phyloP scores from a whole-genome alignment of 2,888 invertebrate species.

The Philonicus albiceps region DNA sequence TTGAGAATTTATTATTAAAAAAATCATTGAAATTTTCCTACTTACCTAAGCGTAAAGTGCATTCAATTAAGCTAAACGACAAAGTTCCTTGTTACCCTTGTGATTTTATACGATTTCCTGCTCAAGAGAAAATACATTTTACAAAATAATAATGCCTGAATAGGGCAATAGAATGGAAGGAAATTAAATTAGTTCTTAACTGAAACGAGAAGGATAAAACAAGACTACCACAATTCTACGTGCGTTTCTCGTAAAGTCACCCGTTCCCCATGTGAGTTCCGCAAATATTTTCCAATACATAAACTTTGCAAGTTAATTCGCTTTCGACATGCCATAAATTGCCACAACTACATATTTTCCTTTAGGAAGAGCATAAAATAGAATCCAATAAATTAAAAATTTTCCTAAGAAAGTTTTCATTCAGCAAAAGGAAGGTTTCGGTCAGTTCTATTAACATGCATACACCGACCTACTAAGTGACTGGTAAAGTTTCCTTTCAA shows the following conservation, averaged over 20 bases:
- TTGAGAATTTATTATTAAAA: background rate
- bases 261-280: background rate
- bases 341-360: constrained; percentile 4
- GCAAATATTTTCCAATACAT: constrained; percentile 36
- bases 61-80: background rate
- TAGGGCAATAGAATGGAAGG: constrained; percentile 15
- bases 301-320: constrained; percentile 25
- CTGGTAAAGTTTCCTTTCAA: background rate
- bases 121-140: background rate
- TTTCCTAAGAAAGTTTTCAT: background rate
- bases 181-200: constrained; percentile 9
- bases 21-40: background rate
- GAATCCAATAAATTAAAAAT: constrained; percentile 10
- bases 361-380: background rate
- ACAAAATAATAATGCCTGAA: background rate
- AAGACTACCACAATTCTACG: background rate
- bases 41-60: background rate
- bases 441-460: background rate
- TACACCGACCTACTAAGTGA: background rate
- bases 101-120: background rate
- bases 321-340: background rate
- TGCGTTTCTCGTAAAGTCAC: background rate
- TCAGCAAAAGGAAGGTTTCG: background rate
- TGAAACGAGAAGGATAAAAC: background rate
- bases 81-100: background rate